Evolutionary conservation across 2,888 invertebrate species (phyloP), one percentile per base, ranked within the genome.

Genomic region (Ametastegia equiseti): DNA sequence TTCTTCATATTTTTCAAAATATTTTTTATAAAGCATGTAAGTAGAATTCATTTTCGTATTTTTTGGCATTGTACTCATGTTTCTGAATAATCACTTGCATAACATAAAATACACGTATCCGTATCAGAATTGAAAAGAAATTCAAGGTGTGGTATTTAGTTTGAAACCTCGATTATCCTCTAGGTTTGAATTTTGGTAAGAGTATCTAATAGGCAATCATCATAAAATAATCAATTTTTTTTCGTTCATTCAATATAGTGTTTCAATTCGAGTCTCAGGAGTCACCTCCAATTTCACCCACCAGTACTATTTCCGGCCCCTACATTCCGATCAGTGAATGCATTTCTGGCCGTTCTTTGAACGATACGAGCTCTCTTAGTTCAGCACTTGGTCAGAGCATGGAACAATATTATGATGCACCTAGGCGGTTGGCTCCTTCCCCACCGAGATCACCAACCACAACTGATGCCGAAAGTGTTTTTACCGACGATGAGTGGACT

Each of bases 321-420:
- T 98, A 98, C 91, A 98, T 98, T 92, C 97, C 97, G 9, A 97
- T 98, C 86, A 97, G 97, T 80, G 98, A 98, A 92, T 98, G 98
- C 91, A 96, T 97, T 86, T 97, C 98, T 45, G 98, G 98, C 77
- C 94, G 94, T 73, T 93, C 95, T 47, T 91, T 92, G 13, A 93
- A 88, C 80, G 91, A 91, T 81, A 89, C 89, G 42, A 90, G 89
- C 82, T 92, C 91, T 47, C 85, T 90, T 23, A 90, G 84, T 85
- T 91, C 89, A 6, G 82, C 85, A 27, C 83, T 88, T 79, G 86
- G 88, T 33, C 91, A 91, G 75, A 86, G 88, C 30, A 88, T 88
- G 45, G 91, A 91, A 50, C 89, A 89, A 81, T 54, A 19, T 71
- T 91, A 91, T 36, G 90, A 91, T 82, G 86, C 88, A 9, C 89